Evolutionary conservation across 1,140 invertebrate genomes (phyloP), one percentile per base, ranked within the genome.

Genomic region (Ostrea edulis): DNA sequence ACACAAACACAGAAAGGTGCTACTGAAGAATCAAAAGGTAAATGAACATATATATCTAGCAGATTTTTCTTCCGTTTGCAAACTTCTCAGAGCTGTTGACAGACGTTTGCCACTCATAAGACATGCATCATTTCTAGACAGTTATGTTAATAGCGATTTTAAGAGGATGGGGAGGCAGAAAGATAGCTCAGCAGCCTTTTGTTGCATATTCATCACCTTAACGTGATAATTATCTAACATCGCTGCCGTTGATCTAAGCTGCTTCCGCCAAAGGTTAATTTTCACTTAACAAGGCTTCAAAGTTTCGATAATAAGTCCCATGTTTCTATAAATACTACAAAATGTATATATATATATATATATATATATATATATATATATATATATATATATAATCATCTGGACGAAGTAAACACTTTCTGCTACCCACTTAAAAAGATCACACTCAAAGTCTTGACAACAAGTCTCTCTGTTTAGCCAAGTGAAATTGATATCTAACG

Each of bases 121-220:
- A 77, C 29, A 35, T 77, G 68, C 68, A 8, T 77, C 68, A 77
- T 77, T 77, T 77, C 68, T 77, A 29, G 68, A 29, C 35, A 77
- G 68, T 77, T 77, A 77, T 77, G 68, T 77, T 77, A 77, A 77
- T 77, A 25, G 68, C 68, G 68, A 77, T 77, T 77, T 77, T 77
- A 77, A 77, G 68, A 77, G 68, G 68, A 77, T 77, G 68, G 35
- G 29, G 68, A 25, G 68, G 68, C 22, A 29, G 68, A 77, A 77
- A 77, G 68, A 77, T 77, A 77, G 29, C 68, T 29, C 14, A 77
- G 68, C 68, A 25, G 68, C 68, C 25, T 77, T 44, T 77, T 77
- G 68, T 77, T 77, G 68, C 68, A 77, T 77, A 77, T 29, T 29
- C 68, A 77, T 77, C 68, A 77, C 68, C 68, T 77, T 29, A 11